Percentiles rank a stretch among this genome's conserved stretches.
Conservation (phyloP, 2,888 invertebrate genomes). For the Torymus aiolomorphi region DNA sequence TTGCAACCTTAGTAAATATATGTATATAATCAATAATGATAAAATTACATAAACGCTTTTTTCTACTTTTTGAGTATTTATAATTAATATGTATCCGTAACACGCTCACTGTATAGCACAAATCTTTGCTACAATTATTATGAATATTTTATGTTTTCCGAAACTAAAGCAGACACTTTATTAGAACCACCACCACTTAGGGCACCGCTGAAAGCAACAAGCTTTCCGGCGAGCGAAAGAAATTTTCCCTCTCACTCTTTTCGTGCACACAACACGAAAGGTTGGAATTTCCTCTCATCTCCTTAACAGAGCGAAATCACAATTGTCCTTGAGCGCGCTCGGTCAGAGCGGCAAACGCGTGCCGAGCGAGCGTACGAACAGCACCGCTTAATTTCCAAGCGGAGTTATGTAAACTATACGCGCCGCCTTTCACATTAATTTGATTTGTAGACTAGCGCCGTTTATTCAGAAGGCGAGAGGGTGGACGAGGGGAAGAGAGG, state of each 20-base stretch:
- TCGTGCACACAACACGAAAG: constrained; percentile 29
- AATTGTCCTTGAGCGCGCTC: constrained; percentile 48
- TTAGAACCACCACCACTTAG: neutral
- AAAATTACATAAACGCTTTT: no score
- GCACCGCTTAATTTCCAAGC: constrained; percentile 55
- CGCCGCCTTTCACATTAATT: constrained; percentile 61
- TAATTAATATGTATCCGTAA: no score
- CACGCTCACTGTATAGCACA: no score
- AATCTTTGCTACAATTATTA: neutral
- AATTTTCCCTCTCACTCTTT: neutral
- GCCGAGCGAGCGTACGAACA: constrained; percentile 37
- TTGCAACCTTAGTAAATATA: no score
- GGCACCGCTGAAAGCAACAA: neutral
- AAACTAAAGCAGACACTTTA: constrained; percentile 21
- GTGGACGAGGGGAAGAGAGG: constrained; percentile 26
- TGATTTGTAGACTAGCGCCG: constrained; percentile 61
- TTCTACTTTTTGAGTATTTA: no score
- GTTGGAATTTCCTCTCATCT: constrained; percentile 43
- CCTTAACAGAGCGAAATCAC: constrained; percentile 44
- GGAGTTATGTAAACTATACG: constrained; percentile 57
- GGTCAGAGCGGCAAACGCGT: constrained; percentile 37
- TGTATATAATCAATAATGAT: no score
- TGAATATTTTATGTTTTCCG: neutral
- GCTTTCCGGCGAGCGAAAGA: constrained; percentile 19
- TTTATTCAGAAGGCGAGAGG: constrained; percentile 53